Conservation (phyloP, 2,797 vertebrate genomes). For the Yasuhikotakia modesta region DNA sequence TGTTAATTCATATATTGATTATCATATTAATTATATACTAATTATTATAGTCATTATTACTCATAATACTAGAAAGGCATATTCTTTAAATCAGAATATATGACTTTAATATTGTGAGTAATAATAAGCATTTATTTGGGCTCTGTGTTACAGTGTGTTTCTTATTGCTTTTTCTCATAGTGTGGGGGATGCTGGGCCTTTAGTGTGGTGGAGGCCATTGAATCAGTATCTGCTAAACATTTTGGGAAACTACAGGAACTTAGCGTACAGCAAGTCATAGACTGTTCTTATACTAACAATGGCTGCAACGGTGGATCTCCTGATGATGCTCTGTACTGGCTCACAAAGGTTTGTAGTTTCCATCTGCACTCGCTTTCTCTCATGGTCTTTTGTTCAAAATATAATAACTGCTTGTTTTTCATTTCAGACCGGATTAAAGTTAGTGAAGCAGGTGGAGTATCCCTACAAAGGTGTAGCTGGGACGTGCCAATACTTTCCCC, state of each 20-base stretch:
- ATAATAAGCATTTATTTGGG: neutral
- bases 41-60: no score
- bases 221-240: slow-evolving; percentile 80
- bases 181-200: slow-evolving; percentile 96
- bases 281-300: slow-evolving; percentile 82
- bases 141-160: neutral
- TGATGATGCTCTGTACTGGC: slow-evolving; percentile 79
- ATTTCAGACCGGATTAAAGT: slow-evolving; percentile 80
- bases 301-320: slow-evolving; percentile 87
- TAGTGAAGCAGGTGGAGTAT: slow-evolving; percentile 84
- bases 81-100: no score
- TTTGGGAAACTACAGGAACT: slow-evolving; percentile 76
- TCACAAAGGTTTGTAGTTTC: slow-evolving; percentile 86
- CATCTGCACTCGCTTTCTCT: slow-evolving; percentile 48
- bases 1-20: no score
- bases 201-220: slow-evolving; percentile 83
- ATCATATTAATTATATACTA: no score
- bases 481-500: slow-evolving; percentile 82
- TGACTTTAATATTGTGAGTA: neutral
- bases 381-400: neutral
- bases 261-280: slow-evolving; percentile 91
- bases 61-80: no score
- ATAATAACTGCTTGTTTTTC: neutral
- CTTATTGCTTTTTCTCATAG: slow-evolving; percentile 66
- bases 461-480: slow-evolving; percentile 82